Evolutionary conservation across 2,113 vertebrate species (phyloP), one percentile per base, ranked within the genome.

Genomic region (Melospiza melodia): DNA sequence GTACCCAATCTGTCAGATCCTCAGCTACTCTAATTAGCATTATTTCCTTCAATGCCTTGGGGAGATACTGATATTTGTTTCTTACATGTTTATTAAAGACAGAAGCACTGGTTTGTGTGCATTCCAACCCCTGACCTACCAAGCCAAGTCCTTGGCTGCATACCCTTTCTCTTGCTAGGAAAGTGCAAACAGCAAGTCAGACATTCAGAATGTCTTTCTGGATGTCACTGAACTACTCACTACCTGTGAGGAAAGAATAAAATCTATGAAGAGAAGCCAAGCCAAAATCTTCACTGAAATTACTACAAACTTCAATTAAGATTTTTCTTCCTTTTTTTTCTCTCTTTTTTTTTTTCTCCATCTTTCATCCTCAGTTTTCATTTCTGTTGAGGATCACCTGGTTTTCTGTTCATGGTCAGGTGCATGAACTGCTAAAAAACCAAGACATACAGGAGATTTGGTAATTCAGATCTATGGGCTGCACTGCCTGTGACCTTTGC

Each of bases 291-390:
- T 82, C 48, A 37, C 48, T 62, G 59, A 22, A 80, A 69, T 31
- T 17, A 44, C 22, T 30, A 41, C 31, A 43, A 57, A 67, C 10
- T 18, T 33, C 16, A 37, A 21, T 51, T 86, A 76, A 58, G 7
- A 5, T 46, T 59, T 59, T 84, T 54, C 9, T 24, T 33, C 25
- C 1, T 28, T 23, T 25, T 52, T 25, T 9, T 3, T 10, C 15
- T 8, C 6, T 16, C 6, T 16, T 7, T 43, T 46, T 10, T 7
- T 21, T 7, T 59, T n/a, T 1, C 2, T 39, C 12, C 4, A 39
- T 44, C 33, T 87, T 51, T 69, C 10, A 41, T 33, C 28, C 14
- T 61, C 68, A 16, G 12, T 75, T 66, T 76, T 49, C 1, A 48
- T 79, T 90, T 89, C 49, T 80, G 18, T 33, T 72, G 30, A 83